These are phyloP conservation scores for Uromys caudimaculatus DNA, from an alignment of 2,797 vertebrate genomes.

Conservation along the genomic window DNA sequence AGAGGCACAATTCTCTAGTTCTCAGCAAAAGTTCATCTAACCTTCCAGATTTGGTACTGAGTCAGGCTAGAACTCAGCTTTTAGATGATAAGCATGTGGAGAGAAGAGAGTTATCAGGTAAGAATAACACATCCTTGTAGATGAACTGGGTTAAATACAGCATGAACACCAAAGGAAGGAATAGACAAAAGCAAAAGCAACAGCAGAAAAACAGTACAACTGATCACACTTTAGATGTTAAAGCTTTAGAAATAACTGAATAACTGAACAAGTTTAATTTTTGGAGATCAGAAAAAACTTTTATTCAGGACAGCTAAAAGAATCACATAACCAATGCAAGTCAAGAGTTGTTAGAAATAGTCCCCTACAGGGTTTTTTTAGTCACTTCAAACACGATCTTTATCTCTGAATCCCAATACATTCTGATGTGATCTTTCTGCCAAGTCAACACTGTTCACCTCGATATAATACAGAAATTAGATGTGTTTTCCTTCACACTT, in stretches of 20 bases:
- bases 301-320: conserved; percentile 57
- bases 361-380: conserved; percentile 19
- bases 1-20: conserved; percentile 22
- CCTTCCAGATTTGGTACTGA: conserved; percentile 1
- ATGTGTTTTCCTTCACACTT: conserved; percentile 50
- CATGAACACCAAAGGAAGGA: conserved; percentile 11
- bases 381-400: conserved; percentile 56
- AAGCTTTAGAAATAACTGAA: conserved; percentile 42
- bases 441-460: background rate
- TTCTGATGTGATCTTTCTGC: conserved; percentile 11
- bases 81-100: background rate
- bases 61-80: background rate
- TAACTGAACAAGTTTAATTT: conserved; percentile 49
- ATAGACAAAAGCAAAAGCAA: background rate
- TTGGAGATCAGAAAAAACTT: background rate
- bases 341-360: conserved; percentile 62
- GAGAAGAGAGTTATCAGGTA: conserved; percentile 13
- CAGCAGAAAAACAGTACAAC: background rate
- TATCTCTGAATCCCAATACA: conserved; percentile 46
- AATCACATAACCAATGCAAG: conserved; percentile 30
- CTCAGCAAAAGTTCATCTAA: conserved; percentile 16
- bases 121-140: background rate
- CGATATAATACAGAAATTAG: conserved; percentile 62
- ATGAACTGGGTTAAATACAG: background rate
- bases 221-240: conserved; percentile 47